A percentile compares a stretch with the other conserved stretches of the same genome.
phyloP scores from a whole-genome alignment of 2,113 vertebrate species.

The Galemys pyrenaicus region DNA sequence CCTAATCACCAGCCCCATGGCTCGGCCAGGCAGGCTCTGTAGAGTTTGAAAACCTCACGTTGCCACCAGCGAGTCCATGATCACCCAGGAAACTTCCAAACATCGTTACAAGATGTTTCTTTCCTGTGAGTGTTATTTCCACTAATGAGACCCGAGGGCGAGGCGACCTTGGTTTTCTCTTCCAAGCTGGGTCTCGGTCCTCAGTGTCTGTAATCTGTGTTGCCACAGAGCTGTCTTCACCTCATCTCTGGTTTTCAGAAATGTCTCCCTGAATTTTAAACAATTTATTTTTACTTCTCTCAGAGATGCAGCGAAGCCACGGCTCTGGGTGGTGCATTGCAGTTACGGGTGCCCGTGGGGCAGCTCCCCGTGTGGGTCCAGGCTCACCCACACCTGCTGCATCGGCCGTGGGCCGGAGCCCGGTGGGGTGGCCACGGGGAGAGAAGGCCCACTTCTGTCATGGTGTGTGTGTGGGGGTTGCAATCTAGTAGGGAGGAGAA shows the following conservation, averaged over 20 bases:
- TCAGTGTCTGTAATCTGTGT: background rate
- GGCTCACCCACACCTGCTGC: background rate
- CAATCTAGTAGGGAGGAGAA: background rate
- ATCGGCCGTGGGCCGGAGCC: accelerated
- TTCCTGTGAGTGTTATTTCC: constrained; percentile 35
- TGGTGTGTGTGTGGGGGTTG: background rate
- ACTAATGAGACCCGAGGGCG: constrained; percentile 67
- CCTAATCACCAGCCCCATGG: background rate
- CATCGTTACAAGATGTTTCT: constrained; percentile 47
- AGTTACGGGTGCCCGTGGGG: accelerated
- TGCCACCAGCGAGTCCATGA: background rate
- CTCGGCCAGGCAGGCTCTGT: background rate
- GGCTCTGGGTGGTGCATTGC: background rate
- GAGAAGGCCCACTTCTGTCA: background rate
- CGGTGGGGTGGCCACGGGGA: too few relatives aligned
- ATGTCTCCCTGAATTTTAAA: constrained; percentile 57
- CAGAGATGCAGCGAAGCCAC: background rate
- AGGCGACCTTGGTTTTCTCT: constrained; percentile 8
- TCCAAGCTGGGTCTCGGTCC: background rate
- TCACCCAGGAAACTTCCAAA: constrained; percentile 49
- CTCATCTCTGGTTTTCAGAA: background rate
- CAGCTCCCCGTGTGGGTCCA: accelerated
- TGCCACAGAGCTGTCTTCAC: constrained; percentile 14
- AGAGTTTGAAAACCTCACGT: constrained; percentile 19
- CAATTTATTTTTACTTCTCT: constrained; percentile 31